phyloP scores from a whole-genome alignment of 2,797 vertebrate genomes.

The Phaenicophaeus curvirostris region DNA sequence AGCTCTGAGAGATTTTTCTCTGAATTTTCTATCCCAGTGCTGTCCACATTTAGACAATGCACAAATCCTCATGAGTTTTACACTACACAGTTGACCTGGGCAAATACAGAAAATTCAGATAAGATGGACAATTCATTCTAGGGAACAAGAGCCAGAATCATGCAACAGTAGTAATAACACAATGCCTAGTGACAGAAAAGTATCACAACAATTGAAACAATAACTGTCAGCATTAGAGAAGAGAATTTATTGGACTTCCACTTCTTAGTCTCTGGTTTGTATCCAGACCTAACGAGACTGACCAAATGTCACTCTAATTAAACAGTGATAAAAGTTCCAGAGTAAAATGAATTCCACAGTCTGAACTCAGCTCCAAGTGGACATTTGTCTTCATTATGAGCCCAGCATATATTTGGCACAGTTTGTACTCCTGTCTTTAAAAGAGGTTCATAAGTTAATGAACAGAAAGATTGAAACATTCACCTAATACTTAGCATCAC shows the following conservation, averaged over 20 bases:
- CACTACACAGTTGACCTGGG: not conserved
- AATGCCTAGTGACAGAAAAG: not conserved
- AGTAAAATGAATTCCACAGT: constrained; percentile 68
- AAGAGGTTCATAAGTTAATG: constrained; percentile 53
- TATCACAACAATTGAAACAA: not conserved
- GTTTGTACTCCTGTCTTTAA: constrained; percentile 49
- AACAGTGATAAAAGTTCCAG: constrained; percentile 61
- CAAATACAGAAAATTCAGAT: not conserved
- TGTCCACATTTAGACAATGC: not conserved
- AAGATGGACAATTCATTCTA: not conserved
- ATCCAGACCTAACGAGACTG: constrained; percentile 49
- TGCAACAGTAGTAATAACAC: not conserved
- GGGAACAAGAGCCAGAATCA: not conserved
- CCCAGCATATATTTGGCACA: constrained; percentile 45
- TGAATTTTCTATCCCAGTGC: not conserved
- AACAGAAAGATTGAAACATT: constrained; percentile 52
- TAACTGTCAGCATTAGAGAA: not conserved
- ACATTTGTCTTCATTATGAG: constrained; percentile 75
- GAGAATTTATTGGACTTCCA: not conserved
- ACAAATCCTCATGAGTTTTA: not conserved
- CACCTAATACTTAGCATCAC: not conserved
- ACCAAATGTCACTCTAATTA: constrained; percentile 77
- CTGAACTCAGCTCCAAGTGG: constrained; percentile 66
- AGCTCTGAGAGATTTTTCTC: not conserved
- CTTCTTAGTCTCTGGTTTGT: constrained; percentile 41